Percentiles rank a stretch among this genome's conserved stretches.
Conservation (phyloP, 2,888 invertebrate genomes). For the Synergus umbraculus region DNA sequence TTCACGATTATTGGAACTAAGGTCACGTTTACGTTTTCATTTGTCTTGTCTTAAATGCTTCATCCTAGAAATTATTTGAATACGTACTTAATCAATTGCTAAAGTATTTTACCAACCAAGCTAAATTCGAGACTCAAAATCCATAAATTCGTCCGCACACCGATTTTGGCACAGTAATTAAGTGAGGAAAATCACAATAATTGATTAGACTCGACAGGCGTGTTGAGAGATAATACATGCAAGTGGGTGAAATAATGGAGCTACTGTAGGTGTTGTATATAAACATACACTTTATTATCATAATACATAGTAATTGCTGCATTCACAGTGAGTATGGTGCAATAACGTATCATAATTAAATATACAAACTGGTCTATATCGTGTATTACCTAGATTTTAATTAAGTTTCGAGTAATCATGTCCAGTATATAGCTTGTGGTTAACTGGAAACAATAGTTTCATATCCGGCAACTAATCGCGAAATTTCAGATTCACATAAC, state of each 20-base stretch:
- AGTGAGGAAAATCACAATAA: conserved; percentile 56
- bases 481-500: not conserved
- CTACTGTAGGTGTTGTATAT: conserved; percentile 58
- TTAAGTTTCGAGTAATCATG: conserved; percentile 66
- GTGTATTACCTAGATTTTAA: conserved; percentile 60
- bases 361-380: conserved; percentile 70
- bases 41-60: too few relatives aligned
- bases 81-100: too few relatives aligned
- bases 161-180: conserved; percentile 51
- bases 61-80: too few relatives aligned
- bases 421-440: conserved; percentile 39
- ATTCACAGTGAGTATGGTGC: conserved; percentile 70
- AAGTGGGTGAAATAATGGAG: not conserved
- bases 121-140: not conserved
- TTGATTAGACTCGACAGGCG: conserved; percentile 52
- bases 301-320: conserved; percentile 69
- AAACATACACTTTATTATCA: conserved; percentile 72
- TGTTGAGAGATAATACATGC: conserved; percentile 50
- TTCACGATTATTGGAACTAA: too few relatives aligned
- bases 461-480: not conserved
- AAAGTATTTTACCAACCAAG: too few relatives aligned
- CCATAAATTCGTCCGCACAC: not conserved
- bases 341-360: conserved; percentile 68
- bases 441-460: not conserved
- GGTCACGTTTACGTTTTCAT: too few relatives aligned